A percentile compares a stretch with the other conserved stretches of the same genome.
Conservation (phyloP, 1,140 invertebrate species). For the Calliphora vicina region DNA sequence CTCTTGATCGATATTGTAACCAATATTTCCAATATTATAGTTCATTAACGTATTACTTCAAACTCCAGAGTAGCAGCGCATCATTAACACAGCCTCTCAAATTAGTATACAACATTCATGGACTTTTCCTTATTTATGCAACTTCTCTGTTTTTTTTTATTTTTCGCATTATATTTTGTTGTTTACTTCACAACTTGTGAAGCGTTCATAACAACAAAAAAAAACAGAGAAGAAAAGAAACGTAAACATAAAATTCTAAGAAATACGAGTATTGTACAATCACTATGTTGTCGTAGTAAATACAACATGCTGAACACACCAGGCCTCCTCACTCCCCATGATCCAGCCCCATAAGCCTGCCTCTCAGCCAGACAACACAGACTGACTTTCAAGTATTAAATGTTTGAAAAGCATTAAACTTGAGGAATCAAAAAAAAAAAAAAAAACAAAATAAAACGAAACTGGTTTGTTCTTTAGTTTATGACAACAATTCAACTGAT, state of each 20-base stretch:
- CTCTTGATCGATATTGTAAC: too few relatives aligned
- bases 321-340: neutral
- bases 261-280: conserved; percentile 20
- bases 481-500: neutral
- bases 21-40: too few relatives aligned
- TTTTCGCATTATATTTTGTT: neutral
- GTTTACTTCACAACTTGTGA: neutral
- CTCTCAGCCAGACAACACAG: neutral
- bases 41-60: too few relatives aligned
- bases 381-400: neutral
- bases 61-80: too few relatives aligned
- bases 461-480: conserved; percentile 14
- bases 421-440: neutral
- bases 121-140: too few relatives aligned
- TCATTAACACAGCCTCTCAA: too few relatives aligned
- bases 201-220: neutral
- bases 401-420: neutral
- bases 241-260: conserved; percentile 29
- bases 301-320: neutral
- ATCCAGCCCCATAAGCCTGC: neutral
- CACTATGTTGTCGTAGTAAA: neutral
- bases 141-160: neutral
- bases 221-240: neutral
- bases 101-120: too few relatives aligned
- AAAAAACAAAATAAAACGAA: conserved; percentile 5